A percentile compares a stretch with the other conserved stretches of the same genome.
Conservation (phyloP, 2,113 vertebrate species). For the Pithys albifrons region DNA sequence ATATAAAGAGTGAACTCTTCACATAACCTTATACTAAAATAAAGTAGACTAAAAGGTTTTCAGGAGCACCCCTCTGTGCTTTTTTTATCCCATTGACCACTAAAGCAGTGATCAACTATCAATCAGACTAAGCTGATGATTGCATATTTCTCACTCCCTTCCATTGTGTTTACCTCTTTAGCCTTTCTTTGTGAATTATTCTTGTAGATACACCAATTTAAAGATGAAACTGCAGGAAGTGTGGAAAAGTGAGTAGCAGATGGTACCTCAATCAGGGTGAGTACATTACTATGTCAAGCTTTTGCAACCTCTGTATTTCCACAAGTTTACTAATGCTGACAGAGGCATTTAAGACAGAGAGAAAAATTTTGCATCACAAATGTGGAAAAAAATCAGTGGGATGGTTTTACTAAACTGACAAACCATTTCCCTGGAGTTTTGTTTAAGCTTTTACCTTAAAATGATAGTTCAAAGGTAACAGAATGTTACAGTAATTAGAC, state of each 20-base stretch:
- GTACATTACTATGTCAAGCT: neutral
- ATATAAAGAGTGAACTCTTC: neutral
- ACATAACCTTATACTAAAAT: neutral
- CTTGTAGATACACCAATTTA: neutral
- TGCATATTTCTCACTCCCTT: neutral
- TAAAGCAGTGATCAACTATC: neutral
- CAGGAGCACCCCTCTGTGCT: neutral
- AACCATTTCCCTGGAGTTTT: constrained; percentile 50
- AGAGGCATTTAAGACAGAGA: neutral
- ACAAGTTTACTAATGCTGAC: neutral
- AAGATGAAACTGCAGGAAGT: neutral
- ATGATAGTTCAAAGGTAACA: constrained; percentile 68
- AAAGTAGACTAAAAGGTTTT: neutral
- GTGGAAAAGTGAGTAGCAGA: neutral
- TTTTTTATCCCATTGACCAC: neutral
- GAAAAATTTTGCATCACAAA: neutral
- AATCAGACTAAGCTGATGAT: neutral
- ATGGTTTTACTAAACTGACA: constrained; percentile 72
- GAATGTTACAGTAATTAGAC: constrained; percentile 75
- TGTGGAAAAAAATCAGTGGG: neutral
- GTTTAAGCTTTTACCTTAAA: constrained; percentile 66
- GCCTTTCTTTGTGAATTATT: neutral
- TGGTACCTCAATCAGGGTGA: neutral
- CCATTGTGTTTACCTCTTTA: neutral
- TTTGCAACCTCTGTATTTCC: neutral